A percentile compares a stretch with the other conserved stretches of the same genome.
Conservation (phyloP, 2,888 invertebrate species). For the Yponomeuta malinellus region DNA sequence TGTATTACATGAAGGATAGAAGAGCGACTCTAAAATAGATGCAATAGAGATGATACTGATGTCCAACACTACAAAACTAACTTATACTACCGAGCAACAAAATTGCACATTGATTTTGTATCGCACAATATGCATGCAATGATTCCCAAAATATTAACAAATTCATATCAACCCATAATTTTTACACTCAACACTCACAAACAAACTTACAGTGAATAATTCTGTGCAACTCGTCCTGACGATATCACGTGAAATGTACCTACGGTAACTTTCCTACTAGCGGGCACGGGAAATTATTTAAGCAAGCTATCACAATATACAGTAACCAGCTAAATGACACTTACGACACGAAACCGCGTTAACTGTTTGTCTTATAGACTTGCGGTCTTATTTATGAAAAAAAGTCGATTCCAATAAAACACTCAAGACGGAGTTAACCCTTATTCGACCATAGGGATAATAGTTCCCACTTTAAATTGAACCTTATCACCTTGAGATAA, state of each 20-base stretch:
- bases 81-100: background rate
- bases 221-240: no score
- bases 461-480: no score
- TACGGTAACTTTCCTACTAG: no score
- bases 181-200: background rate
- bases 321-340: background rate
- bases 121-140: background rate
- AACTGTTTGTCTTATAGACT: background rate
- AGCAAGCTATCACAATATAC: background rate
- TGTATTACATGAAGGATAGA: no score
- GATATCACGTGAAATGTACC: no score
- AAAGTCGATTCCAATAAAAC: no score
- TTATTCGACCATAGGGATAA: no score
- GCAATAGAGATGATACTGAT: background rate
- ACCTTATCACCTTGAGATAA: no score
- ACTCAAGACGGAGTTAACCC: no score
- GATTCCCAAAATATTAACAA: background rate
- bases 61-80: no score
- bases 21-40: background rate
- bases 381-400: no score
- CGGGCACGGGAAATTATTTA: no score
- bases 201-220: background rate
- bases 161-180: background rate
- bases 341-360: background rate
- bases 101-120: background rate